phyloP scores from a whole-genome alignment of 2,888 invertebrate genomes.

The Heliconius sara region DNA sequence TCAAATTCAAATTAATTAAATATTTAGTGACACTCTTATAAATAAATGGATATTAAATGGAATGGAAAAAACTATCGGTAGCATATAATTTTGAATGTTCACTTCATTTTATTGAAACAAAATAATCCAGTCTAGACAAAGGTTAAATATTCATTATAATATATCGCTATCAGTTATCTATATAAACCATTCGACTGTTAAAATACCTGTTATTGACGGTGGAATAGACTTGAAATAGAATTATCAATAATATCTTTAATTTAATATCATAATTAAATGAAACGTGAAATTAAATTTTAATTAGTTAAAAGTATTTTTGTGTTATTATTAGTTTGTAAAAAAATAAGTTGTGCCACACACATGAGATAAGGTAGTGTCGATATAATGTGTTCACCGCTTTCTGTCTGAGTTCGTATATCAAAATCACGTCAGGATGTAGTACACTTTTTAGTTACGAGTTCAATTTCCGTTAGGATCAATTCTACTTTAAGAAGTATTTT shows the following conservation, averaged over 20 bases:
- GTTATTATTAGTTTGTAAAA: not conserved
- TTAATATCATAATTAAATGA: conserved; percentile 16
- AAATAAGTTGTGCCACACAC: too few species aligned
- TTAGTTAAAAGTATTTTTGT: not conserved
- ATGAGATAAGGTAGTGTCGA: too few species aligned
- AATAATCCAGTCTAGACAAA: conserved; percentile 40
- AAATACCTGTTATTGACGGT: conserved; percentile 33
- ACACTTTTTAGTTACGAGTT: too few species aligned
- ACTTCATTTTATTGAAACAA: conserved; percentile 33
- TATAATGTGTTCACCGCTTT: too few species aligned
- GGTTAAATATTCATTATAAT: conserved; percentile 39
- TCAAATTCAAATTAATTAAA: not conserved
- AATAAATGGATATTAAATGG: conserved; percentile 27
- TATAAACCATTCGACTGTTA: conserved; percentile 37
- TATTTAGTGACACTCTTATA: not conserved
- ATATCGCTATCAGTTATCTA: conserved; percentile 39
- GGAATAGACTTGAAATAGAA: conserved; percentile 11
- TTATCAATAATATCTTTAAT: conserved; percentile 7
- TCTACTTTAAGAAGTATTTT: too few species aligned
- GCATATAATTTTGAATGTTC: conserved; percentile 34
- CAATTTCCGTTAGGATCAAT: too few species aligned
- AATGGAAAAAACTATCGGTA: conserved; percentile 30
- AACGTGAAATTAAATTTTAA: conserved; percentile 16
- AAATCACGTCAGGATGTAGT: too few species aligned
- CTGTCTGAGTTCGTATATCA: too few species aligned